Conservation (phyloP, 2,113 vertebrate genomes). For the Ceyx melanurus region DNA sequence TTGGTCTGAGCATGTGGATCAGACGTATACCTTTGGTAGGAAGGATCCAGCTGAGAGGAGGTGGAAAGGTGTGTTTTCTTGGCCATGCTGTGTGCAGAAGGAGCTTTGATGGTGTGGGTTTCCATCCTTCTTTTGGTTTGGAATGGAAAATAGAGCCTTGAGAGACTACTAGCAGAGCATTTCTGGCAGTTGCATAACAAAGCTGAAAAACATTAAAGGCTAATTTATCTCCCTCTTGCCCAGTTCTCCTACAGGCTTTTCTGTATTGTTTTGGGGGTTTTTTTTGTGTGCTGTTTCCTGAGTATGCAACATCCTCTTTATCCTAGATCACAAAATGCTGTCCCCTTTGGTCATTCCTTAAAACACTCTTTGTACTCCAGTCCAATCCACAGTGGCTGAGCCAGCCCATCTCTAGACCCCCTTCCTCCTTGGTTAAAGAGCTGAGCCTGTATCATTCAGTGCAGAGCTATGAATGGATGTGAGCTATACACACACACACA, state of each 20-base stretch:
- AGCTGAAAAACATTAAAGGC: not conserved
- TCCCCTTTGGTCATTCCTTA: not conserved
- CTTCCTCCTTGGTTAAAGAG: not conserved
- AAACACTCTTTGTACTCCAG: not conserved
- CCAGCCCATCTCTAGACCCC: not conserved
- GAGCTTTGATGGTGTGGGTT: slow-evolving; percentile 20
- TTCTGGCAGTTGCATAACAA: slow-evolving; percentile 7
- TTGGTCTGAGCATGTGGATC: slow-evolving; percentile 12
- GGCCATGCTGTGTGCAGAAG: not conserved
- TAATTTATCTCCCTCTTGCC: not conserved
- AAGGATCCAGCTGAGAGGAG: slow-evolving; percentile 26
- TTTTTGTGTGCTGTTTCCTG: not conserved
- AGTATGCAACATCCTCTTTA: not conserved
- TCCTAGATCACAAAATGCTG: not conserved
- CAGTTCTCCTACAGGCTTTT: not conserved
- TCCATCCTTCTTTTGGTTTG: slow-evolving; percentile 28
- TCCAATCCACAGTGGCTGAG: not conserved
- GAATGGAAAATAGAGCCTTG: slow-evolving; percentile 24
- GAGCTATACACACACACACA: not conserved
- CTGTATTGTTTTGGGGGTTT: not conserved
- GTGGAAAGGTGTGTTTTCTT: slow-evolving; percentile 19
- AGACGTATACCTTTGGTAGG: not conserved
- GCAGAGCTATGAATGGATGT: not conserved
- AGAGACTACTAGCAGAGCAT: not conserved
- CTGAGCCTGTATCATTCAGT: not conserved